Evolutionary conservation across 2,888 invertebrate genomes (phyloP), one percentile per base, ranked within the genome.

Genomic region (Troilus luridus): DNA sequence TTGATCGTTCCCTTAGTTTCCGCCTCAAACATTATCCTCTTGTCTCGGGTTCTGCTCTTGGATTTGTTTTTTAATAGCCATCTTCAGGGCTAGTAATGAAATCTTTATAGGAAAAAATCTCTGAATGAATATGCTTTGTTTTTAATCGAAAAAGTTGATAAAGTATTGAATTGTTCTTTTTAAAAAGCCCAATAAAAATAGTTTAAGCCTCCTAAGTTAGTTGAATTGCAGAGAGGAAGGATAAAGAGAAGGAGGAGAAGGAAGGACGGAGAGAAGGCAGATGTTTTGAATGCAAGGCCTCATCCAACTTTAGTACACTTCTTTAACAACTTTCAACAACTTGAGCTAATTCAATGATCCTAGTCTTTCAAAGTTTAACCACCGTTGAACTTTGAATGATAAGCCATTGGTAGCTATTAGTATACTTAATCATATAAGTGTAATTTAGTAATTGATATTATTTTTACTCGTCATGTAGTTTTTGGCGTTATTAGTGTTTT

Each of bases 241-340:
- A 24, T 19, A 21, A 5, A 14, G 59, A 12, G 12, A 12, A 14
- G 12, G 11, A 14, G 17, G 59, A 17, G 12, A 9, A 9, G 21
- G 21, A 21, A 21, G 21, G 62, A 14, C 0, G 64, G n/a, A n/a
- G n/a, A 19, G 41, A 41, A 1, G 64, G n/a, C 14, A 72, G 72
- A 72, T 72, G 14, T 72, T 77, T 17, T 77, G 27, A 77, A 77
- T 77, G 72, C 12, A 67, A 14, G 7, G 17, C 5, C 19, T 41
- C 27, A 17, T 8, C 27, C 27, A 77, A 77, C 27, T 77, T 77
- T 77, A 77, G 8, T 17, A 77, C 27, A 77, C 17, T 77, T 77
- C 72, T 77, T 77, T 77, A 77, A 77, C 72, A 77, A 77, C 72
- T 77, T 41, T 14, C 17, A 77, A 77, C 72, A 77, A 77, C 72